These are phyloP conservation scores for Drosophila nannoptera DNA, from an alignment of 1,140 invertebrate species.

Conservation along the genomic window DNA sequence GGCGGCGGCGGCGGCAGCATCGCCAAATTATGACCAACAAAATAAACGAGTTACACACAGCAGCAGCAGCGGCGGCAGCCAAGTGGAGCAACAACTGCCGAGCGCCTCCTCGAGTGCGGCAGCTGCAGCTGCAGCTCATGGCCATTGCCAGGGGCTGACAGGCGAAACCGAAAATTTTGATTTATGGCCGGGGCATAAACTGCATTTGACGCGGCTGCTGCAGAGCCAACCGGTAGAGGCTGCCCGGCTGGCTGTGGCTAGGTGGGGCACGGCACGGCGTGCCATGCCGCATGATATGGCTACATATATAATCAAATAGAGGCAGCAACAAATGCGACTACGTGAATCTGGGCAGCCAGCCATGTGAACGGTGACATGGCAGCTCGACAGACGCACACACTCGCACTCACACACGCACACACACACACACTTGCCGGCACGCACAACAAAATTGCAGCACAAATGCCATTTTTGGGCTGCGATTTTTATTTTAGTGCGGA, in stretches of 20 bases:
- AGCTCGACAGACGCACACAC: constrained; percentile 30
- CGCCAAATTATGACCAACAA: constrained; percentile 74
- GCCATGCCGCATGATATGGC: constrained; percentile 62
- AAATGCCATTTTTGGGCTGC: constrained; percentile 62
- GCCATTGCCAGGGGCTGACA: constrained; percentile 68
- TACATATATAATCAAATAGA: constrained; percentile 75
- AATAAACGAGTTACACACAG: constrained; percentile 74
- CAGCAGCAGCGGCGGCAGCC: constrained; percentile 18
- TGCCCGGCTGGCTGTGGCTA: constrained; percentile 14
- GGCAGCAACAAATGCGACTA: constrained; percentile 64
- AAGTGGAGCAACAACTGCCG: constrained; percentile 8
- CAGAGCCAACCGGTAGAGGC: background rate
- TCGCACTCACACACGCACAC: constrained; percentile 19
- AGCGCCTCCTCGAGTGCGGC: background rate
- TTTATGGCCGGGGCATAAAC: constrained; percentile 73
- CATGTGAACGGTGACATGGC: constrained; percentile 74
- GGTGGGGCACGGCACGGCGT: constrained; percentile 8
- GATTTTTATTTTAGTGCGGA: constrained; percentile 47
- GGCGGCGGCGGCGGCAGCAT: constrained; percentile 38
- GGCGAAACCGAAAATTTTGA: constrained; percentile 76
- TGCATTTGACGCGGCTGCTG: constrained; percentile 70
- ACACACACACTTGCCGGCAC: constrained; percentile 1
- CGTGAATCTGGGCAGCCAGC: constrained; percentile 43
- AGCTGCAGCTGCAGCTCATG: constrained; percentile 24
- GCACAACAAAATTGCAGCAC: constrained; percentile 57